These are phyloP conservation scores for Ariolimax columbianus DNA, from an alignment of 2,888 invertebrate species.

Conservation along the genomic window DNA sequence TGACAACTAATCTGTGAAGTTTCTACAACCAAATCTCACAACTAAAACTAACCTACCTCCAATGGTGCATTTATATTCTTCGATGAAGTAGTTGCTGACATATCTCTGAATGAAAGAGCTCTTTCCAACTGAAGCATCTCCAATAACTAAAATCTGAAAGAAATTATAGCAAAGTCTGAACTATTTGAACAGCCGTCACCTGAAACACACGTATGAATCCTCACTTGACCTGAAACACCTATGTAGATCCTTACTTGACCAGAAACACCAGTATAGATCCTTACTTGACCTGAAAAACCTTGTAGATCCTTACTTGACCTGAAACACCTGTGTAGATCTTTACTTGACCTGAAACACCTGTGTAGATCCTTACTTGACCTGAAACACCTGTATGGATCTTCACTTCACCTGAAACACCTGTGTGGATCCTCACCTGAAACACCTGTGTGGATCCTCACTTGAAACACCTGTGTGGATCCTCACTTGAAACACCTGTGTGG, in stretches of 20 bases:
- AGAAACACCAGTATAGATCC: no score
- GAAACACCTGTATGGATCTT: no score
- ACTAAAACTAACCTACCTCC: constrained; percentile 35
- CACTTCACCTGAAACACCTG: no score
- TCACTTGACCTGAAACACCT: not conserved
- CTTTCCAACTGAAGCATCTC: constrained; percentile 53
- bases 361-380: no score
- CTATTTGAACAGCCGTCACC: not conserved
- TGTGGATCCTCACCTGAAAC: no score
- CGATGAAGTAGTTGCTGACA: constrained; percentile 45
- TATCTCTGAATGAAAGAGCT: constrained; percentile 54
- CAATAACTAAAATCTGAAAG: constrained; percentile 47
- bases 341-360: not conserved
- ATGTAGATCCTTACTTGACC: not conserved
- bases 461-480: no score
- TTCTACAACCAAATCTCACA: not conserved
- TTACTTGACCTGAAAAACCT: no score
- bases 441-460: no score
- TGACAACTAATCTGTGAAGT: not conserved
- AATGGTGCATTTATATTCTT: constrained; percentile 51
- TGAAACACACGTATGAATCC: not conserved
- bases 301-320: not conserved
- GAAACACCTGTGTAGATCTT: not conserved
- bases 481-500: no score
- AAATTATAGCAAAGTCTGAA: not conserved